A percentile compares a stretch with the other conserved stretches of the same genome.
Conservation (phyloP, 2,888 invertebrate species). For the Alsophila aescularia region DNA sequence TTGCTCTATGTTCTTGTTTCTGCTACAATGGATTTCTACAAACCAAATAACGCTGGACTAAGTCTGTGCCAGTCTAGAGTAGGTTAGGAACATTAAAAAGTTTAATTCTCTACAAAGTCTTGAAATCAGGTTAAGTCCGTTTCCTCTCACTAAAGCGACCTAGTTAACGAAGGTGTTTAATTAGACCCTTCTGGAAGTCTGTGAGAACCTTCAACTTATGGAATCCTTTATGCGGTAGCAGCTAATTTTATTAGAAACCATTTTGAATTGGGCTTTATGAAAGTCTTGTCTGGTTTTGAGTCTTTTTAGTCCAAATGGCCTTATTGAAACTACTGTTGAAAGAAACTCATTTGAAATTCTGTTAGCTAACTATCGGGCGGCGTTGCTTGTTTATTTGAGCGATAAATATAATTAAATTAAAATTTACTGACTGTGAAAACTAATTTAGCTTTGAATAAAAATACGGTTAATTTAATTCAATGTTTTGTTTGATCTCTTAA, state of each 20-base stretch:
- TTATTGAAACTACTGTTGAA: neutral
- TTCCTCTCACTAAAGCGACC: conserved; percentile 8
- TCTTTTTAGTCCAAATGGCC: neutral
- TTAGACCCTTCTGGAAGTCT: conserved; percentile 47
- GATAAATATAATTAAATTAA: neutral
- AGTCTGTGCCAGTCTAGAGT: no score
- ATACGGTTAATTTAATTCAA: no score
- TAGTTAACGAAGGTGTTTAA: conserved; percentile 54
- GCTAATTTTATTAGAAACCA: neutral
- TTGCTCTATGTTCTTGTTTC: no score
- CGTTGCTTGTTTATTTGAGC: neutral
- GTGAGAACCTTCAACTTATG: conserved; percentile 9
- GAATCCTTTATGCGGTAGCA: neutral
- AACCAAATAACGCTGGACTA: no score
- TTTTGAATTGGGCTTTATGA: neutral
- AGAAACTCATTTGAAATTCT: neutral
- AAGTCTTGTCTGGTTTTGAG: neutral
- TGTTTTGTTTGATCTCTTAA: no score
- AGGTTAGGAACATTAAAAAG: neutral
- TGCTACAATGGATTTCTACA: no score
- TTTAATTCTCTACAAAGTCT: neutral
- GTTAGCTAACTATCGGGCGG: neutral
- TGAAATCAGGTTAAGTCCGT: neutral
- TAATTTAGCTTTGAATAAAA: neutral
- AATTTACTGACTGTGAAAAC: neutral